Conservation (phyloP, 2,888 invertebrate species). For the Thumatha senex region DNA sequence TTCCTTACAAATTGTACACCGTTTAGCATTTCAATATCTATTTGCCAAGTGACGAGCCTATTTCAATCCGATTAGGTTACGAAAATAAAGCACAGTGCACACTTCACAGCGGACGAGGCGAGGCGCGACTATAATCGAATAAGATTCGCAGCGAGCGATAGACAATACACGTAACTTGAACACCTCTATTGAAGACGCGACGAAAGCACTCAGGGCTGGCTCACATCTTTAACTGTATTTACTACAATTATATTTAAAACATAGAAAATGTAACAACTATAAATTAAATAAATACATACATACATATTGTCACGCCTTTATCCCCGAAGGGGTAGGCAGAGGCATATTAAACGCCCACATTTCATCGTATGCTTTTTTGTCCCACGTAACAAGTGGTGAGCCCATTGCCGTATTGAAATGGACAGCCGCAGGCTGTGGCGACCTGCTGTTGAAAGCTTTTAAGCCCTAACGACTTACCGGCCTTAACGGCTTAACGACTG, state of each 20-base stretch:
- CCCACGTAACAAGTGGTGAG: no score
- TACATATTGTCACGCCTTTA: no score
- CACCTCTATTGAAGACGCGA: constrained; percentile 33
- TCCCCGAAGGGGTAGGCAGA: no score
- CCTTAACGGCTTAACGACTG: no score
- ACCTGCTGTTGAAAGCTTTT: no score
- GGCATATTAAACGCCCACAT: no score
- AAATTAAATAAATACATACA: no score
- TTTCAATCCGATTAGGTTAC: constrained; percentile 31
- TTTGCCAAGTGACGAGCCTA: constrained; percentile 19
- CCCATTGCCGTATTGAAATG: no score
- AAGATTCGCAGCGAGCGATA: constrained; percentile 24
- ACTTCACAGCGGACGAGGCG: constrained; percentile 2
- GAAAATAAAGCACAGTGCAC: constrained; percentile 15
- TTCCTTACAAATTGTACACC: background rate
- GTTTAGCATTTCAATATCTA: constrained; percentile 35
- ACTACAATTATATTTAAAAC: background rate
- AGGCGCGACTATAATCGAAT: constrained; percentile 19
- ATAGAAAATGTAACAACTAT: background rate
- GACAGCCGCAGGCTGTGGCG: no score
- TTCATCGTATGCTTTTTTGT: no score
- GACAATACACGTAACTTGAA: constrained; percentile 43
- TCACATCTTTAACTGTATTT: background rate
- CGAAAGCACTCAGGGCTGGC: constrained; percentile 26
- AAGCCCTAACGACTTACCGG: no score